Conservation (phyloP, 2,888 invertebrate species). For the Poecilobothrus nobilitatus region DNA sequence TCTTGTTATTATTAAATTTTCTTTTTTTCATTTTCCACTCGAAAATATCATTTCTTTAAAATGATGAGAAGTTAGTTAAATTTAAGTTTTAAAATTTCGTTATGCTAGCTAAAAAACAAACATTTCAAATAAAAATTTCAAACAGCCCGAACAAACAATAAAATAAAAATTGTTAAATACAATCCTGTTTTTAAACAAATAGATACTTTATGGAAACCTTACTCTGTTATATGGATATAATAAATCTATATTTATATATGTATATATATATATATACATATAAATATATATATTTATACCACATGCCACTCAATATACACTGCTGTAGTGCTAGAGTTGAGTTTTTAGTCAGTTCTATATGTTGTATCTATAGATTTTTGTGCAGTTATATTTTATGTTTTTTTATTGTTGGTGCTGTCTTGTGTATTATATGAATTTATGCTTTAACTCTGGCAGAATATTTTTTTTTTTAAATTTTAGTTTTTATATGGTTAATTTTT, state of each 20-base stretch:
- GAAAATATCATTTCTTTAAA: too few species aligned
- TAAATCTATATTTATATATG: not conserved
- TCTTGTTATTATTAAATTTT: too few species aligned
- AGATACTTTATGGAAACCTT: slow-evolving; percentile 6
- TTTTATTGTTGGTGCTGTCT: slow-evolving; percentile 3
- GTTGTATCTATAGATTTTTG: not conserved
- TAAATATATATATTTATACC: not conserved
- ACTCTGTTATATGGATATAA: not conserved
- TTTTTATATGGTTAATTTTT: not conserved
- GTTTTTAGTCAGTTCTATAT: not conserved
- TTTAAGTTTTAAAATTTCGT: too few species aligned
- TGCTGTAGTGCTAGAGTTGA: slow-evolving; percentile 6
- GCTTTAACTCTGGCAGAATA: slow-evolving; percentile 1
- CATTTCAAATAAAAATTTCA: too few species aligned
- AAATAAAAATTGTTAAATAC: not conserved
- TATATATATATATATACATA: not conserved
- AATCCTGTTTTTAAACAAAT: not conserved
- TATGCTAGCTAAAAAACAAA: too few species aligned
- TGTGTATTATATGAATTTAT: slow-evolving; percentile 6
- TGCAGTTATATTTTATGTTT: not conserved
- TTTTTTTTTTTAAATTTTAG: not conserved
- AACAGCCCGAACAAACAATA: too few species aligned
- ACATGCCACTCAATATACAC: slow-evolving; percentile 4
- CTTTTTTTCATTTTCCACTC: too few species aligned
- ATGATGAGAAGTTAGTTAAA: too few species aligned